Conservation (phyloP, 2,797 vertebrate species). For the Knipowitschia caucasica region DNA sequence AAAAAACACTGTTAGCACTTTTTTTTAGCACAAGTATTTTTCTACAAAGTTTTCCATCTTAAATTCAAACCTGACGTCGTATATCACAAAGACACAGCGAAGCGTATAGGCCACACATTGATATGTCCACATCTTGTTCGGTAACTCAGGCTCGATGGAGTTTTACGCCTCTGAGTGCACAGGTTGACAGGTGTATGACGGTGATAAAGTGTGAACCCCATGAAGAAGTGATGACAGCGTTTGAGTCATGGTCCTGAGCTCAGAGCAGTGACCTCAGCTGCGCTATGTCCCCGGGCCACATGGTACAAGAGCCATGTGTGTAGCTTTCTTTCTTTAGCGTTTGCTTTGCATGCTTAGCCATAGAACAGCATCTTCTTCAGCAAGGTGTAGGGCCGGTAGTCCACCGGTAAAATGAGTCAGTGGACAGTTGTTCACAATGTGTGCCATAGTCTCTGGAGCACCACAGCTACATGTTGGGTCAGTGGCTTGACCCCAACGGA, state of each 20-base stretch:
- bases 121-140: slow-evolving; percentile 52
- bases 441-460: no score
- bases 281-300: slow-evolving; percentile 21
- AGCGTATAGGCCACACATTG: slow-evolving; percentile 26
- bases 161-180: slow-evolving; percentile 39
- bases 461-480: no score
- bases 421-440: no score
- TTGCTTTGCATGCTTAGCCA: no score
- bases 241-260: slow-evolving; percentile 44
- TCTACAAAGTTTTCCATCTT: no score
- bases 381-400: no score
- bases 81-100: slow-evolving; percentile 31
- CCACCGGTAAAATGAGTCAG: no score
- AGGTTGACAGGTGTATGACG: slow-evolving; percentile 48
- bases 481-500: no score
- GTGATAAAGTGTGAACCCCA: slow-evolving; percentile 33
- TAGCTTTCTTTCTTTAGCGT: no score
- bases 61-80: slow-evolving; percentile 16
- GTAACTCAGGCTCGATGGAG: slow-evolving; percentile 42
- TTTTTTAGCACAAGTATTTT: no score
- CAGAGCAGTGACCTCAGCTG: slow-evolving; percentile 34
- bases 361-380: no score
- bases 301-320: background rate
- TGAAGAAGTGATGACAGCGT: slow-evolving; percentile 50
- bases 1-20: no score